Evolutionary conservation across 2,113 vertebrate species (phyloP).

Genomic region (Empidonax alnorum): DNA sequence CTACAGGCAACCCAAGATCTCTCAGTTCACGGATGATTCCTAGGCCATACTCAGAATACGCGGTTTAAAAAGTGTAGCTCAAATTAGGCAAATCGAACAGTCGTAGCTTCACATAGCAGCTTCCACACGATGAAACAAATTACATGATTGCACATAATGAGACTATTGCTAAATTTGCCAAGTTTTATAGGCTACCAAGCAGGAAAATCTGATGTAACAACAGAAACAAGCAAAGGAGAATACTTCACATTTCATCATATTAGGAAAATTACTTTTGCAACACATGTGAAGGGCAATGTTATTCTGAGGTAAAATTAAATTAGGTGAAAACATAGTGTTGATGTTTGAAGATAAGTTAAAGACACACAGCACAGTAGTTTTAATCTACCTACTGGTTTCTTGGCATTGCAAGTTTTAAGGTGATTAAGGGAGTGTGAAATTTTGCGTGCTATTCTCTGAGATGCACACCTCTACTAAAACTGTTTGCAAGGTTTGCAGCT

Average conservation of each 20-base stretch:
- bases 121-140: slow-evolving; percentile 40
- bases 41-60: background rate
- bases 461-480: background rate
- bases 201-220: slow-evolving; percentile 32
- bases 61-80: background rate
- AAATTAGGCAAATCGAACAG: background rate
- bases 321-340: no score
- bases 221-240: background rate
- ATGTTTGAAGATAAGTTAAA: background rate
- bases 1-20: background rate
- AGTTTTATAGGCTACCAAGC: background rate
- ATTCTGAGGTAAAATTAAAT: no score
- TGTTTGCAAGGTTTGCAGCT: background rate
- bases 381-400: background rate
- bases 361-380: background rate
- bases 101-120: background rate
- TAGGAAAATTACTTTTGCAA: background rate
- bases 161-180: slow-evolving; percentile 18
- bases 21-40: background rate
- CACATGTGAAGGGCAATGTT: background rate
- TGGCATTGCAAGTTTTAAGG: background rate
- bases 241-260: slow-evolving; percentile 2
- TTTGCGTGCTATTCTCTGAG: background rate
- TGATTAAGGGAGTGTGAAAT: background rate
- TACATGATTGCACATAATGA: slow-evolving; percentile 33